These are phyloP conservation scores for Rhadinocentrus ornatus DNA, from an alignment of 2,797 vertebrate genomes.

Conservation along the genomic window DNA sequence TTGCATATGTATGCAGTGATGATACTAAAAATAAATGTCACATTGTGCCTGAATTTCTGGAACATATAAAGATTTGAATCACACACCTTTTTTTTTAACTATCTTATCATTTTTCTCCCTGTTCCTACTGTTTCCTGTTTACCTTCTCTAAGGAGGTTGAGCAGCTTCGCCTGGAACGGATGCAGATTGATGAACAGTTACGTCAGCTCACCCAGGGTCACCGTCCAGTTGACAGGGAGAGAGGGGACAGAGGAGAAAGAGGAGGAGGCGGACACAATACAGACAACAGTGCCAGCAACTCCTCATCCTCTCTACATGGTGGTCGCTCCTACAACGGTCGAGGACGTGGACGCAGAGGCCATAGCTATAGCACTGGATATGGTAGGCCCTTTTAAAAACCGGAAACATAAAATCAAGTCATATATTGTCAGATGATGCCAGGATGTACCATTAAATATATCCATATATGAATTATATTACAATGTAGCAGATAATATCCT, in stretches of 20 bases:
- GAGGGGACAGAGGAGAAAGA: constrained; percentile 52
- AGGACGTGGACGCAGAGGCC: constrained; percentile 92
- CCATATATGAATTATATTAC: neutral
- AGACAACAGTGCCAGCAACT: constrained; percentile 85
- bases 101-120: neutral
- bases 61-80: neutral
- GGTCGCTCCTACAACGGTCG: constrained; percentile 93
- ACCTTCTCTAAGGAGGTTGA: constrained; percentile 89
- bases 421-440: neutral
- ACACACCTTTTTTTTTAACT: neutral
- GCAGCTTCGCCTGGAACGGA: constrained; percentile 93
- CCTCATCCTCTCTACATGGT: constrained; percentile 82
- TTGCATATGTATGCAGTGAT: constrained; percentile 23
- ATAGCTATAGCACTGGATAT: constrained; percentile 93
- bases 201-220: constrained; percentile 96
- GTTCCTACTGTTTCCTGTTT: constrained; percentile 5
- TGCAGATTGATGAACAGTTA: constrained; percentile 97
- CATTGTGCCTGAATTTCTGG: constrained; percentile 1
- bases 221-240: constrained; percentile 86
- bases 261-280: constrained; percentile 77
- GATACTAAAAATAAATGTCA: constrained; percentile 4
- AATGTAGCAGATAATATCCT: neutral
- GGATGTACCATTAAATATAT: neutral
- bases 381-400: constrained; percentile 75
- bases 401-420: neutral